These are phyloP conservation scores for Rattus rattus DNA, from an alignment of 2,113 vertebrate genomes.

Conservation along the genomic window DNA sequence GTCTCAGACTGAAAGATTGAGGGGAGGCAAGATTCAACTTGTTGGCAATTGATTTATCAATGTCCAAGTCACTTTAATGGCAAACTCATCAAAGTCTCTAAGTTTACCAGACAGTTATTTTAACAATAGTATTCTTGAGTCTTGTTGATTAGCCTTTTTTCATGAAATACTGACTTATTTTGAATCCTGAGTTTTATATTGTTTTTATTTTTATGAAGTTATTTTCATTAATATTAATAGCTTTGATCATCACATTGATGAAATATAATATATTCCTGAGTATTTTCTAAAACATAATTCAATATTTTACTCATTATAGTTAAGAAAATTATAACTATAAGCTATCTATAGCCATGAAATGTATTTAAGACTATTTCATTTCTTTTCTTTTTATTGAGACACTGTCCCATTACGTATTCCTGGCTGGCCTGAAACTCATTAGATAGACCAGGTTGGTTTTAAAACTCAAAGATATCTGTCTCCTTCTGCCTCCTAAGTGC, in stretches of 20 bases:
- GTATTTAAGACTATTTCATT: not conserved
- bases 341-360: not conserved
- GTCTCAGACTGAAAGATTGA: not conserved
- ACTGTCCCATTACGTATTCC: not conserved
- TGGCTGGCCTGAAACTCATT: not conserved
- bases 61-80: not conserved
- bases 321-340: not conserved
- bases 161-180: not conserved
- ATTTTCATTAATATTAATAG: not conserved
- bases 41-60: not conserved
- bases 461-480: not conserved
- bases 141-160: not conserved
- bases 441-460: not conserved
- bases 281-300: not conserved
- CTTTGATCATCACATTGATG: not conserved
- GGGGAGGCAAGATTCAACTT: not conserved
- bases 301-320: slow-evolving; percentile 20
- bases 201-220: not conserved
- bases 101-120: not conserved
- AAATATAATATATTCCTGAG: not conserved
- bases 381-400: not conserved
- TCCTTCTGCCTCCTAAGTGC: not conserved
- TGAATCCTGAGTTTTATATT: slow-evolving; percentile 29
- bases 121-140: not conserved
- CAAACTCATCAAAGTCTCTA: not conserved